These are phyloP conservation scores for Drosophila engyochracea DNA, from an alignment of 2,888 invertebrate species.

Conservation along the genomic window DNA sequence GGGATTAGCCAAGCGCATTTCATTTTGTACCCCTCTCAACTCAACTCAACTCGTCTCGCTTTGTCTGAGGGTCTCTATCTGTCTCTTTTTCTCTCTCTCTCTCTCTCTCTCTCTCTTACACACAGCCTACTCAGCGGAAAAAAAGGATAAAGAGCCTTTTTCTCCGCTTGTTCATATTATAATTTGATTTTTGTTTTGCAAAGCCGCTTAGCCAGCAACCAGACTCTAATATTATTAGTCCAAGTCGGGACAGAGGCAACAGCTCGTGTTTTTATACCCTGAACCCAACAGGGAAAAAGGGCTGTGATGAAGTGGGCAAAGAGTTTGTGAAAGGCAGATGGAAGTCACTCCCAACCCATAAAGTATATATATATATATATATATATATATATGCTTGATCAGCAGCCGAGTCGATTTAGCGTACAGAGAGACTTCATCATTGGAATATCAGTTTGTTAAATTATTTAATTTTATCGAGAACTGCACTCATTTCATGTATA, in stretches of 20 bases:
- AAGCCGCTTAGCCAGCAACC: conserved; percentile 60
- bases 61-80: conserved; percentile 19
- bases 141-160: conserved; percentile 30
- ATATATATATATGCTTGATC: neutral
- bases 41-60: conserved; percentile 26
- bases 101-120: too few relatives aligned
- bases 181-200: conserved; percentile 60
- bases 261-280: neutral
- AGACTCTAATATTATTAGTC: conserved; percentile 47
- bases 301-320: neutral
- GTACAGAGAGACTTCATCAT: neutral
- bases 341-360: too few relatives aligned
- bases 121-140: conserved; percentile 15
- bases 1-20: conserved; percentile 57
- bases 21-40: conserved; percentile 1
- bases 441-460: neutral
- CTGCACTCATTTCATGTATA: neutral
- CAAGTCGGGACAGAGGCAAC: conserved; percentile 13
- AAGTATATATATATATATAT: neutral
- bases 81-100: conserved; percentile 32
- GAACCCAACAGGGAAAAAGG: neutral
- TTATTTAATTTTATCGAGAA: neutral
- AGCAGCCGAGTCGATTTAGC: neutral
- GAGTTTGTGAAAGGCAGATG: neutral
- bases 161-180: conserved; percentile 55